phyloP scores from a whole-genome alignment of 2,888 invertebrate genomes.

The Pasiphila rectangulata region DNA sequence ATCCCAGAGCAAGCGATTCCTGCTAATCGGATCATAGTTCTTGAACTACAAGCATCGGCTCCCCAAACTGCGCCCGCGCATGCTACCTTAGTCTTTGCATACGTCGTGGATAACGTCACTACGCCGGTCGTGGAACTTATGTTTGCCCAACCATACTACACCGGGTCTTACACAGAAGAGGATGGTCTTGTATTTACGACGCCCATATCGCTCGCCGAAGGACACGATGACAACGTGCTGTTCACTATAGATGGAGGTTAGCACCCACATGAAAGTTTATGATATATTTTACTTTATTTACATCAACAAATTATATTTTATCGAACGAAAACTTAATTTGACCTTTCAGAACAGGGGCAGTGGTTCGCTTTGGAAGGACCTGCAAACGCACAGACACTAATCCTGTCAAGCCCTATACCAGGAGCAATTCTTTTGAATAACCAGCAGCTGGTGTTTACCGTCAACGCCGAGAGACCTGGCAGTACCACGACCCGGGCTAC shows the following conservation, averaged over 20 bases:
- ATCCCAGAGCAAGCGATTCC: conserved; percentile 28
- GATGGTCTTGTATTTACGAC: conserved; percentile 12
- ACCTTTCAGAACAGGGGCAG: conserved; percentile 8
- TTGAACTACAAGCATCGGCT: conserved; percentile 40
- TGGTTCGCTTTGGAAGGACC: conserved; percentile 24
- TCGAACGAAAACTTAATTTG: neutral
- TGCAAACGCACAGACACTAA: conserved; percentile 29
- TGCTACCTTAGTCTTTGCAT: conserved; percentile 38
- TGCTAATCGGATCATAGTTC: conserved; percentile 34
- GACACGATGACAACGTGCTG: conserved; percentile 25
- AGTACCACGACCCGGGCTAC: conserved; percentile 32
- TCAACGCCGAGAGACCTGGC: conserved; percentile 34
- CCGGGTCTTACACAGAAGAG: conserved; percentile 11
- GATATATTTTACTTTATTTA: neutral
- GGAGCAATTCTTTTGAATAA: conserved; percentile 36
- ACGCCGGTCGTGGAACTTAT: conserved; percentile 4
- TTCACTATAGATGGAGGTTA: conserved; percentile 25
- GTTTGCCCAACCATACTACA: conserved; percentile 20
- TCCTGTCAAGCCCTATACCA: conserved; percentile 32
- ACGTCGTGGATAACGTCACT: conserved; percentile 13
- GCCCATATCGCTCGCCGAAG: conserved; percentile 22
- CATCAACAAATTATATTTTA: neutral
- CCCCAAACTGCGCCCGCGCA: conserved; percentile 34
- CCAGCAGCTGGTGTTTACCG: conserved; percentile 36
- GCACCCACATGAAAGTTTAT: neutral